Evolutionary conservation across 2,888 invertebrate genomes (phyloP).

Genomic region (Latrodectus elegans): DNA sequence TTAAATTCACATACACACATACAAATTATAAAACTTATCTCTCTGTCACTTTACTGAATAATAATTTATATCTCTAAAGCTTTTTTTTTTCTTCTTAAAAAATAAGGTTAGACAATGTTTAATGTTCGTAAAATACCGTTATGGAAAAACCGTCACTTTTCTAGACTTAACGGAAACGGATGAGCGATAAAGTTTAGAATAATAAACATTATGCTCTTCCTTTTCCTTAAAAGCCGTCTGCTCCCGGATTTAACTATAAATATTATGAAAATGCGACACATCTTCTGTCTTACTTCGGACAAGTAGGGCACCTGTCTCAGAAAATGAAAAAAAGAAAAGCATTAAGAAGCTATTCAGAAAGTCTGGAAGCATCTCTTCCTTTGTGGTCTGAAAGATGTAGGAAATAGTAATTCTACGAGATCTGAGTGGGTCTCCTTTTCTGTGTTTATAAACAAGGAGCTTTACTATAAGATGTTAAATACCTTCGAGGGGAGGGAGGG

Average conservation of each 20-base stretch:
- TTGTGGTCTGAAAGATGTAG: not conserved
- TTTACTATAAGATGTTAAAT: not conserved
- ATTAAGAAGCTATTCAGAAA: not conserved
- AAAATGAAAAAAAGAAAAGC: not conserved
- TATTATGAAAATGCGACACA: conserved; percentile 5
- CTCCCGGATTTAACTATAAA: conserved; percentile 25
- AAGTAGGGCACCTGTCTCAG: not conserved
- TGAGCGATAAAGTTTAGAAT: not conserved
- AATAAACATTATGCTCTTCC: not conserved
- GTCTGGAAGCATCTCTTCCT: not conserved
- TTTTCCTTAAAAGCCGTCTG: not conserved
- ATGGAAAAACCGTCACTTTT: no score
- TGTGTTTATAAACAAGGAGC: conserved; percentile 2
- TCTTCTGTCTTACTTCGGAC: not conserved
- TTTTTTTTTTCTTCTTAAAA: no score
- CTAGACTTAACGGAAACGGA: no score
- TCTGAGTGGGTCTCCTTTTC: not conserved
- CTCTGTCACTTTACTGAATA: no score
- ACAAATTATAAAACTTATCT: no score
- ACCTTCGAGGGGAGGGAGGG: no score
- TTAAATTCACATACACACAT: no score
- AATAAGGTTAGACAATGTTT: no score
- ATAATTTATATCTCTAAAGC: no score
- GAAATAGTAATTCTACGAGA: not conserved
- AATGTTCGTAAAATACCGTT: no score